Percentiles rank a stretch among this genome's conserved stretches.
Evolutionary conservation across 2,113 vertebrate species (phyloP).

Genomic region (Verasper variegatus): DNA sequence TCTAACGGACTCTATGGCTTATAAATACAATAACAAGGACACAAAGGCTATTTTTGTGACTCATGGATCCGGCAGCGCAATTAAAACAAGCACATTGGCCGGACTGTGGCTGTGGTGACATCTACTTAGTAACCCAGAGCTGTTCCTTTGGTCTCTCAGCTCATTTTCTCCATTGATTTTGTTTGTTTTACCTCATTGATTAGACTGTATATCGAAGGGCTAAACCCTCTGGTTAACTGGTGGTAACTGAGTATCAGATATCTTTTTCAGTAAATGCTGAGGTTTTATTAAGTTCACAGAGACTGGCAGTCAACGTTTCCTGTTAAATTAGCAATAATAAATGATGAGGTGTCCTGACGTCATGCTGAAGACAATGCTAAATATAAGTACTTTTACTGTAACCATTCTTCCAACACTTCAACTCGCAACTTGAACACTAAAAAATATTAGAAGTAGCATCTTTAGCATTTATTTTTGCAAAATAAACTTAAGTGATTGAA

Average conservation of each 20-base stretch:
- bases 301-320: not conserved
- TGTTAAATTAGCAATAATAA: not conserved
- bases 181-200: slow-evolving; percentile 47
- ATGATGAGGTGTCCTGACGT: not conserved
- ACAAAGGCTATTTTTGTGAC: slow-evolving; percentile 47
- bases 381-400: not conserved
- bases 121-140: slow-evolving; percentile 54
- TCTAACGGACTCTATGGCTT: slow-evolving; percentile 58
- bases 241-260: slow-evolving; percentile 14
- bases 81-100: slow-evolving; percentile 60
- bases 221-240: slow-evolving; percentile 37
- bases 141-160: slow-evolving; percentile 12
- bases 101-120: slow-evolving; percentile 46
- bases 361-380: not conserved
- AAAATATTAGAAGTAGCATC: too few species aligned
- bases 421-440: too few species aligned
- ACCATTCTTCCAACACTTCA: not conserved
- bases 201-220: slow-evolving; percentile 30
- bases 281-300: not conserved
- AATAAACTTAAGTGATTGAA: too few species aligned
- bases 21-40: slow-evolving; percentile 78
- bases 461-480: too few species aligned
- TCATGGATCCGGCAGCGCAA: slow-evolving; percentile 48
- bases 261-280: not conserved
- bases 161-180: slow-evolving; percentile 65